phyloP scores from a whole-genome alignment of 2,888 invertebrate genomes.

The Lymantria dispar region DNA sequence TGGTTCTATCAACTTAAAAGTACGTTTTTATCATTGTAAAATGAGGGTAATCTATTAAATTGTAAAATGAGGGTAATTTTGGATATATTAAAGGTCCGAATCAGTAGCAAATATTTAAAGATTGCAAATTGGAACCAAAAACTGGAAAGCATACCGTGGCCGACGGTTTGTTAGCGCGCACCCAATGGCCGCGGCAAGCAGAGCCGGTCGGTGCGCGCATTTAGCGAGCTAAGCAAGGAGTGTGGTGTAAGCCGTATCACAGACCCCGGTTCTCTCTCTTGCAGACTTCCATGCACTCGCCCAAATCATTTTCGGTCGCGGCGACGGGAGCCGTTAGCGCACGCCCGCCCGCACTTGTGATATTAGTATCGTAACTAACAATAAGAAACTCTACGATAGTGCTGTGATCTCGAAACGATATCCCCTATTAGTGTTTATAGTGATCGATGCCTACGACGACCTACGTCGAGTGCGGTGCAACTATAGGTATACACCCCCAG shows the following conservation, averaged over 20 bases:
- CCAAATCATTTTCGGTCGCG: conserved; percentile 86
- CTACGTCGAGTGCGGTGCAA: conserved; percentile 48
- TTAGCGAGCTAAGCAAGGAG: conserved; percentile 1
- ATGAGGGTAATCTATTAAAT: background rate
- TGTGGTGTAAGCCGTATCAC: conserved; percentile 41
- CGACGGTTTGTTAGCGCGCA: background rate
- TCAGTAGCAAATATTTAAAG: no score
- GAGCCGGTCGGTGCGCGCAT: background rate
- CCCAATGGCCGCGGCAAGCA: background rate
- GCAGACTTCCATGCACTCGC: conserved; percentile 90
- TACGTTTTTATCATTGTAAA: background rate
- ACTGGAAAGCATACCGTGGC: background rate
- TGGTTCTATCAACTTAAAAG: background rate
- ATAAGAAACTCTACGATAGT: conserved; percentile 56
- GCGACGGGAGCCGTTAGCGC: conserved; percentile 82
- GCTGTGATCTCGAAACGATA: conserved; percentile 73
- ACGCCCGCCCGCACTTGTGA: conserved; percentile 56
- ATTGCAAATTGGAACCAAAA: background rate
- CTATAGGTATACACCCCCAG: conserved; percentile 70
- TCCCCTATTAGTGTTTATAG: conserved; percentile 67
- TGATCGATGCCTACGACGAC: conserved; percentile 48
- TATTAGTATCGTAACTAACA: conserved; percentile 65
- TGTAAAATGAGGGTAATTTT: background rate
- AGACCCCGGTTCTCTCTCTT: conserved; percentile 79
- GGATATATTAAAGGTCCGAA: background rate